Conservation (phyloP, 1,140 invertebrate genomes). For the Oscheius sp. region DNA sequence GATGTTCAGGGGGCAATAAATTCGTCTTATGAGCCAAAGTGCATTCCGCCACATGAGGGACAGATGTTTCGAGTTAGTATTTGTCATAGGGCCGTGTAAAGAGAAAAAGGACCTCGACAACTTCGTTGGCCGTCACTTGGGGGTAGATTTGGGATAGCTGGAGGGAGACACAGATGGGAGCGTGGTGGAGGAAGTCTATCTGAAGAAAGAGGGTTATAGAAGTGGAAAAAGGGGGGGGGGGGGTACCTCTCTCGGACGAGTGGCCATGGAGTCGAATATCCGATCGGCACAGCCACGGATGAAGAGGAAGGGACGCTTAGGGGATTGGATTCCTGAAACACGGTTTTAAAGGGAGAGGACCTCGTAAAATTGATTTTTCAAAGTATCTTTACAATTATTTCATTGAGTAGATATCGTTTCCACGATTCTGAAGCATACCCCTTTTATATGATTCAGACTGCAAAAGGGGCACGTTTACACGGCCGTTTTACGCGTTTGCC, state of each 20-base stretch:
- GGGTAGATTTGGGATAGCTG: slow-evolving; percentile 36
- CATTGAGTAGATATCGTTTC: too few relatives aligned
- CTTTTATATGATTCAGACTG: too few relatives aligned
- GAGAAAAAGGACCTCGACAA: slow-evolving; percentile 18
- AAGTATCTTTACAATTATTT: too few relatives aligned
- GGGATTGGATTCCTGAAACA: slow-evolving; percentile 33
- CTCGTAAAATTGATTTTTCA: too few relatives aligned
- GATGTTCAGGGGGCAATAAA: background rate
- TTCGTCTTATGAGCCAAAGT: background rate
- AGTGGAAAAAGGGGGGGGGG: background rate
- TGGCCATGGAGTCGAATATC: slow-evolving; percentile 30
- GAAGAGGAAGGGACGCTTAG: slow-evolving; percentile 23
- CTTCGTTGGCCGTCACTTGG: slow-evolving; percentile 25
- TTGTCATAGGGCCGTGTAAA: background rate
- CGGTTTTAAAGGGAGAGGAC: too few relatives aligned
- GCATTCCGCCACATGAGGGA: background rate
- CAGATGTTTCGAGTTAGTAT: background rate
- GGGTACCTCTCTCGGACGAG: slow-evolving; percentile 29
- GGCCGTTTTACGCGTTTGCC: too few relatives aligned
- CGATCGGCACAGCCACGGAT: slow-evolving; percentile 36
- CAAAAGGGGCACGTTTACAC: too few relatives aligned
- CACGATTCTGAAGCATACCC: too few relatives aligned
- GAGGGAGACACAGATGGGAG: slow-evolving; percentile 26
- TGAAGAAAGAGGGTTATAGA: background rate
- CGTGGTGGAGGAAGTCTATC: slow-evolving; percentile 28